phyloP scores from a whole-genome alignment of 1,140 invertebrate species.

The Pinna nobilis region DNA sequence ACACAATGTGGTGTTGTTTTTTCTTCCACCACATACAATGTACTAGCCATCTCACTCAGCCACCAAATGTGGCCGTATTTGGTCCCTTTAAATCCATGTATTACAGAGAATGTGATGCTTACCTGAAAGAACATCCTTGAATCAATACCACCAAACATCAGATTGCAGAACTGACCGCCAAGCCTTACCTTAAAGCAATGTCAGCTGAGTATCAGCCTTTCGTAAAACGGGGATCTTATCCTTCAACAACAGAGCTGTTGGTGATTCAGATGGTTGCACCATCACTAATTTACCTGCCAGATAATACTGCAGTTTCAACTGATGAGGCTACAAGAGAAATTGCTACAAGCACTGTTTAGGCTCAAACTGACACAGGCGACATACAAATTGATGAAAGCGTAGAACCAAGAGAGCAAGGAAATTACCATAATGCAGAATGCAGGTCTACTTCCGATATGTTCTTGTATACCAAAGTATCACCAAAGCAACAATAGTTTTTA shows the following conservation, averaged over 20 bases:
- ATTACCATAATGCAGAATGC: too few species aligned
- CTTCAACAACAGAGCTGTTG: constrained; percentile 16
- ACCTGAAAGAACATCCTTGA: constrained; percentile 2
- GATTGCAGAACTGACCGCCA: not conserved
- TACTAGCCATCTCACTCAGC: constrained; percentile 12
- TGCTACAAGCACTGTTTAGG: too few species aligned
- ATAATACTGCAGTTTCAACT: too few species aligned
- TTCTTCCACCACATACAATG: constrained; percentile 11
- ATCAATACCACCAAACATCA: constrained; percentile 5
- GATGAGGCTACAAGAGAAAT: too few species aligned
- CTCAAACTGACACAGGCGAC: too few species aligned
- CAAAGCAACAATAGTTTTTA: too few species aligned
- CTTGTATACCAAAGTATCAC: too few species aligned
- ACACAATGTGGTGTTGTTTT: constrained; percentile 5
- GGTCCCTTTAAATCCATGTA: constrained; percentile 25
- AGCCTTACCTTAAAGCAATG: constrained; percentile 27
- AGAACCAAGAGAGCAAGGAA: too few species aligned
- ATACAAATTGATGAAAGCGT: too few species aligned
- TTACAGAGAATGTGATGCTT: constrained; percentile 18
- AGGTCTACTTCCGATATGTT: too few species aligned
- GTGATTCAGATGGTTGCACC: constrained; percentile 7
- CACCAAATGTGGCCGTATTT: constrained; percentile 16
- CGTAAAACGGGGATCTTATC: constrained; percentile 37
- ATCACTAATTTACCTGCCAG: not conserved
- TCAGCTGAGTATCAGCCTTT: constrained; percentile 30